Base-by-base conservation (phyloP, 2,888 invertebrate genomes). In the Leptinotarsa rubiginosa region DNA sequence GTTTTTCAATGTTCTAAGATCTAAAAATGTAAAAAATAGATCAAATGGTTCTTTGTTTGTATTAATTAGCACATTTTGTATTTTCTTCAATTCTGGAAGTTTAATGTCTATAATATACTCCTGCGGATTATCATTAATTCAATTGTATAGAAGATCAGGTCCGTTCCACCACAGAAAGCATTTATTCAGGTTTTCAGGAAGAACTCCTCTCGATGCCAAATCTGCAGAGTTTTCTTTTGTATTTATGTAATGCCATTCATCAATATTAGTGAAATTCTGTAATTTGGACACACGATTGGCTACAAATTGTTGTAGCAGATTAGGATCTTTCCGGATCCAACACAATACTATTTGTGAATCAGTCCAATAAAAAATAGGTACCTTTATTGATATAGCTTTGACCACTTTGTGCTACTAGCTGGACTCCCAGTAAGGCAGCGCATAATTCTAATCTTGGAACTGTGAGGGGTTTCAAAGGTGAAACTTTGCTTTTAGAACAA, bases 401-500 rank as follows among this genome's bases (percentile, higher is more conserved):
- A 41, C 47, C 16, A 74, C 73, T 52, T 52, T 47, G 10, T 64
- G 59, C 41, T 54, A 70, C 12, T 70, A 74, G 65, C 62, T 74
- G 74, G 20, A 70, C 65, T 41, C 74, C 70, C 16, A 71, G 22
- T 41, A 71, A 50, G 47, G 73, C 65, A 12, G 73, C 75, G 67
- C 73, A 75, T 47, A 77, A 59, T 18, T 73, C 73, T 15, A 75
- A 65, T 70, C 70, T 70, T 20, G 77, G 73, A 47, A 74, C 67
- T 15, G 65, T 73, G 47, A 72, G 50, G 20, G 66, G 18, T 66
- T 75, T 77, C 68, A 77, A 70, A 20, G 73, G 77, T 20, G 74
- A 70, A 15, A 75, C 74, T 64, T 76, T 76, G 16, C 74, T 64
- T 65, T 74, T 74, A 16, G 77, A 67, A 59, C 69, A 74, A 59